Base-by-base conservation (phyloP, 2,888 invertebrate genomes). In the Molanna angustata region DNA sequence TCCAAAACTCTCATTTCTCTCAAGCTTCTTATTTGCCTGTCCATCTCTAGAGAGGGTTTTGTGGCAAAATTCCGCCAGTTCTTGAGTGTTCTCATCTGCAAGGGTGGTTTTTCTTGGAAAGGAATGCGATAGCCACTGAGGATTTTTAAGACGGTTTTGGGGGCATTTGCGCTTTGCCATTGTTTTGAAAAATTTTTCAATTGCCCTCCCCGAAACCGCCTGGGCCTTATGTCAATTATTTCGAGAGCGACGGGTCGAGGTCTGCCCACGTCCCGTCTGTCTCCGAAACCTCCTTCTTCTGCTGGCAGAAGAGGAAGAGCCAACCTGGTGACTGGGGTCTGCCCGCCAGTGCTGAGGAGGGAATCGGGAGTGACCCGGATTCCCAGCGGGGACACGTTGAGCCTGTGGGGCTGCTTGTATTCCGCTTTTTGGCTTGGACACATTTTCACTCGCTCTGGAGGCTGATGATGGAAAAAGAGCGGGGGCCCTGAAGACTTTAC, bases 21-120 rank as follows among this genome's bases (percentile, higher is more conserved):
- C 13, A 41, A n/a, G 4, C 20, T 21, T 21, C 21, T 41, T 41
- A 41, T 20, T 18, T 41, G 17, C 9, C 18, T 20, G 41, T 41
- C 41, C 41, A 41, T 41, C 41, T 41, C 41, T 18, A 21, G 20
- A 4, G 41, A 17, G 14, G 14, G 18, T 3, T 3, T 18, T 17
- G 41, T 41, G 11, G 35, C 13, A 35, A 35, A 35, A 11, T 35
- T 35, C 13, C 13, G 9, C n/a, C n/a, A n/a, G n/a, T n/a, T n/a
- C n/a, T n/a, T n/a, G n/a, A n/a, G n/a, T n/a, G n/a, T n/a, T n/a
- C n/a, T n/a, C n/a, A n/a, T n/a, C n/a, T n/a, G n/a, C n/a, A n/a
- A n/a, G n/a, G n/a, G n/a, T n/a, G n/a, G n/a, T n/a, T n/a, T n/a
- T n/a, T n/a, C n/a, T n/a, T n/a, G n/a, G n/a, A n/a, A n/a, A n/a